Conservation (phyloP, 2,797 vertebrate species). For the Balearica regulorum region DNA sequence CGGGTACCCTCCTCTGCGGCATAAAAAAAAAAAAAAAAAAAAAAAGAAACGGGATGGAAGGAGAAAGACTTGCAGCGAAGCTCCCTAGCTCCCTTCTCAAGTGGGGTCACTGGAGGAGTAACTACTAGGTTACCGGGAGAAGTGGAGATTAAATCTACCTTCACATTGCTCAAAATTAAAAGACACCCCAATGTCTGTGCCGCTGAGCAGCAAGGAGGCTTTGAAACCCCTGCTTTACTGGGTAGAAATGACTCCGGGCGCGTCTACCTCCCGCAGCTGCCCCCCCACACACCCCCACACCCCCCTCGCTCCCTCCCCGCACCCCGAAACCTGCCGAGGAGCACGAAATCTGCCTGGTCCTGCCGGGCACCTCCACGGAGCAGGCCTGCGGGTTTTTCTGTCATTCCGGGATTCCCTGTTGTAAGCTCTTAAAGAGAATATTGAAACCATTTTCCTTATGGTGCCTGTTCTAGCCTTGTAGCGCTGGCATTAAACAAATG, state of each 20-base stretch:
- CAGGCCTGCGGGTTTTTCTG: neutral
- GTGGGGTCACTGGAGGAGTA: neutral
- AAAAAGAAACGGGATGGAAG: neutral
- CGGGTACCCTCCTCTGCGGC: neutral
- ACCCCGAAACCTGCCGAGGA: neutral
- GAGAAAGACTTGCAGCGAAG: conserved; percentile 17
- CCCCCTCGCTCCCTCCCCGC: neutral
- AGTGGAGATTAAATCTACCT: neutral
- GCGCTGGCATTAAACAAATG: conserved; percentile 14
- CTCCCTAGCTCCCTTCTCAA: neutral
- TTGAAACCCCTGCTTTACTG: neutral
- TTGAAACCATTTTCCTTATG: conserved; percentile 27
- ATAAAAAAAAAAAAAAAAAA: neutral
- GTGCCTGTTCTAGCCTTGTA: conserved; percentile 26
- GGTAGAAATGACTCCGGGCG: neutral
- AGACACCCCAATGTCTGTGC: neutral
- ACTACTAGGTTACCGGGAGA: neutral
- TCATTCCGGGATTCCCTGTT: conserved; percentile 9
- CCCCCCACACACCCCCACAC: too few relatives aligned
- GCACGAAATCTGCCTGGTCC: neutral
- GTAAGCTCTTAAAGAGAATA: conserved; percentile 19
- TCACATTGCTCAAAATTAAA: neutral
- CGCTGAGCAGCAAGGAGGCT: neutral
- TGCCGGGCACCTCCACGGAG: neutral
- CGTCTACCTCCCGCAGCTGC: neutral